Conservation (phyloP, 2,888 invertebrate genomes). For the Fissipunctia ypsillon region DNA sequence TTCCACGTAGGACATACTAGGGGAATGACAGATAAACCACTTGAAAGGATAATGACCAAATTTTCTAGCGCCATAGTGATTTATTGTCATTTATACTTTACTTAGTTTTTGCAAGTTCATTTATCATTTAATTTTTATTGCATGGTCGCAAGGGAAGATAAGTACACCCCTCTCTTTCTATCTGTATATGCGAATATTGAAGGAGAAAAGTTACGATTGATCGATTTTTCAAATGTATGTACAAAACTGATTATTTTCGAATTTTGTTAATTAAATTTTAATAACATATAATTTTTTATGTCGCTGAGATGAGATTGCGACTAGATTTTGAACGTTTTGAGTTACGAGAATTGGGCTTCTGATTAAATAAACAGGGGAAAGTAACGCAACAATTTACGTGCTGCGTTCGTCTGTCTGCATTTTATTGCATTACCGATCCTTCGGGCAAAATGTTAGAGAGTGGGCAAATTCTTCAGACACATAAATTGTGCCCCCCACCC, state of each 20-base stretch:
- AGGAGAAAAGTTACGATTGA: neutral
- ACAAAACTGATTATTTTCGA: neutral
- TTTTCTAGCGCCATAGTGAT: constrained; percentile 50
- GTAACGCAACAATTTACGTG: constrained; percentile 64
- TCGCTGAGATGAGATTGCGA: no score
- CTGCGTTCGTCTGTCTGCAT: constrained; percentile 74
- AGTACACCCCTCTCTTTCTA: neutral
- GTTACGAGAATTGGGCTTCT: no score
- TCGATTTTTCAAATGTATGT: neutral
- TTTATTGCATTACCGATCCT: constrained; percentile 81
- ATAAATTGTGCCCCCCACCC: constrained; percentile 71
- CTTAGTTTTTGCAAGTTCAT: constrained; percentile 16
- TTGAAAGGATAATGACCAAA: constrained; percentile 63
- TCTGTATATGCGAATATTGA: neutral
- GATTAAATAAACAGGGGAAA: neutral
- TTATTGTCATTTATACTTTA: constrained; percentile 52
- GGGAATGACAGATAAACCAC: constrained; percentile 63
- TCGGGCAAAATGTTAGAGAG: constrained; percentile 71
- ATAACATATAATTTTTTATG: no score
- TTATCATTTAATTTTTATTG: constrained; percentile 21
- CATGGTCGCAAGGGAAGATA: neutral
- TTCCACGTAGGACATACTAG: constrained; percentile 27
- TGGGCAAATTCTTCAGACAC: constrained; percentile 76
- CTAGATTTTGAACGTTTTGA: no score
- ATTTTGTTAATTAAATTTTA: neutral